A percentile compares a stretch with the other conserved stretches of the same genome.
Conservation (phyloP, 2,797 vertebrate genomes). For the Iguana delicatissima region DNA sequence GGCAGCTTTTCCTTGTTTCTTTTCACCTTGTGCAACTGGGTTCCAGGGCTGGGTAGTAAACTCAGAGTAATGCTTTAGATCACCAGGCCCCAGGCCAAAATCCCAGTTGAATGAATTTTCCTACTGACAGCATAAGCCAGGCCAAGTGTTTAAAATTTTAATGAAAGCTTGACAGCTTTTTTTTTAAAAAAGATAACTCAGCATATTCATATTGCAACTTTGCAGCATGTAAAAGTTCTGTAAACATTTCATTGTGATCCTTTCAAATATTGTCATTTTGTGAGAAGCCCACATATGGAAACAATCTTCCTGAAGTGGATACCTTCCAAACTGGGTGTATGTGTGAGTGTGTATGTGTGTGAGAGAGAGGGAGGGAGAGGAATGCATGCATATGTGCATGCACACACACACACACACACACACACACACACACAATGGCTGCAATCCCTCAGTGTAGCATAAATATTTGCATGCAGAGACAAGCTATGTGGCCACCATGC, state of each 20-base stretch:
- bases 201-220: slow-evolving; percentile 48
- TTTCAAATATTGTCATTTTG: background rate
- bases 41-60: background rate
- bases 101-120: slow-evolving; percentile 6
- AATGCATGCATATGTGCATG: no score
- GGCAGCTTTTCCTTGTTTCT: slow-evolving; percentile 6
- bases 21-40: accelerated
- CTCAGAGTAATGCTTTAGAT: background rate
- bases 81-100: background rate
- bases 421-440: no score
- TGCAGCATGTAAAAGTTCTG: slow-evolving; percentile 24
- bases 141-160: slow-evolving; percentile 61
- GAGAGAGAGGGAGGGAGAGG: no score
- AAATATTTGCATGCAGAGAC: no score
- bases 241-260: background rate
- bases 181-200: background rate
- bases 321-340: background rate
- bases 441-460: no score
- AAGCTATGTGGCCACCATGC: no score
- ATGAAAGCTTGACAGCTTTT: slow-evolving; percentile 51
- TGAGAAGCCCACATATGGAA: background rate
- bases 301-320: background rate
- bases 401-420: no score
- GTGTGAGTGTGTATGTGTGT: no score
- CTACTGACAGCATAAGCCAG: slow-evolving; percentile 56